Percentiles rank a stretch among this genome's conserved stretches.
Conservation (phyloP, 2,797 vertebrate genomes). For the Lutjanus campechanus region DNA sequence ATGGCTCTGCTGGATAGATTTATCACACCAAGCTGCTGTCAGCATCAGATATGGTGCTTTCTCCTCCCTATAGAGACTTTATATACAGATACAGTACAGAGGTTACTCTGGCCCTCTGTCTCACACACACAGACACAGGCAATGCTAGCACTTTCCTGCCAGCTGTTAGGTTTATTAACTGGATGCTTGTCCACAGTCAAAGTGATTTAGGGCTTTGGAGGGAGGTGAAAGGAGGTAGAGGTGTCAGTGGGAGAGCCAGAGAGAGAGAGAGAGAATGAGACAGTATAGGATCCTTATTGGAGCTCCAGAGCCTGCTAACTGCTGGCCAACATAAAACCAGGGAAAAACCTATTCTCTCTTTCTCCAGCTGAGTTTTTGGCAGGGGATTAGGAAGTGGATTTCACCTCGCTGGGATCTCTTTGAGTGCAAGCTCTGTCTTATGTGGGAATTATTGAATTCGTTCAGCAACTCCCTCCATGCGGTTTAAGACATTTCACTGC, state of each 20-base stretch:
- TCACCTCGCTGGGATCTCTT: constrained; percentile 63
- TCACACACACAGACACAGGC: constrained; percentile 20
- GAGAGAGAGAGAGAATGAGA: constrained; percentile 19
- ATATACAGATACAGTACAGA: constrained; percentile 35
- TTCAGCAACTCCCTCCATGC: constrained; percentile 65
- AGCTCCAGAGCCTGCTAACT: constrained; percentile 45
- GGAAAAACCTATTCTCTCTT: constrained; percentile 64
- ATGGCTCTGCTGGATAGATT: constrained; percentile 30
- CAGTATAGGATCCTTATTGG: constrained; percentile 43
- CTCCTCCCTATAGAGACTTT: constrained; percentile 6
- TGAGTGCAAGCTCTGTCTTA: constrained; percentile 68
- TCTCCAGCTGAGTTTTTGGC: constrained; percentile 64
- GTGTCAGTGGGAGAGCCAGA: constrained; percentile 27
- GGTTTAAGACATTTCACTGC: constrained; percentile 61
- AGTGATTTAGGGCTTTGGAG: constrained; percentile 63
- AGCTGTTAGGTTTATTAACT: constrained; percentile 68
- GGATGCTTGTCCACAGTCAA: constrained; percentile 60
- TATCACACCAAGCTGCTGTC: constrained; percentile 40
- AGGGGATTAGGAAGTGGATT: constrained; percentile 71
- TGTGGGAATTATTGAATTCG: constrained; percentile 77
- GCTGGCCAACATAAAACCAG: constrained; percentile 55
- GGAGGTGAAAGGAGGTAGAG: constrained; percentile 28
- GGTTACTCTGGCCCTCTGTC: constrained; percentile 20
- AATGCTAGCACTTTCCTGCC: constrained; percentile 31
- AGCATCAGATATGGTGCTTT: constrained; percentile 32